These are phyloP conservation scores for Montifringilla adamsi DNA, from an alignment of 2,113 vertebrate genomes.

Conservation along the genomic window DNA sequence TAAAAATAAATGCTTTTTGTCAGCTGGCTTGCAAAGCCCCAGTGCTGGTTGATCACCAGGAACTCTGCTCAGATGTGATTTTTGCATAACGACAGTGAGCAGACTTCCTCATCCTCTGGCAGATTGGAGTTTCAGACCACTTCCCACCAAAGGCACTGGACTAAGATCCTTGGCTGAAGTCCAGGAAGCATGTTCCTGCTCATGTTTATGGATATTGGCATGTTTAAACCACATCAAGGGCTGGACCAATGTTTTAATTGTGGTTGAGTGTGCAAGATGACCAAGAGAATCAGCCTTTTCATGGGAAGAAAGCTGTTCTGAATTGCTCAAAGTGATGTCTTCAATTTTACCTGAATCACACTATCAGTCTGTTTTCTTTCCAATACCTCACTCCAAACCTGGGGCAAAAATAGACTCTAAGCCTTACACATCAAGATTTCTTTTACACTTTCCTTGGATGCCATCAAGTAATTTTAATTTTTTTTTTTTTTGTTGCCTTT, in stretches of 20 bases:
- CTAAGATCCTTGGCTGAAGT: not conserved
- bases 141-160: not conserved
- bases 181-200: not conserved
- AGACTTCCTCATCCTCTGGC: not conserved
- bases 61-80: not conserved
- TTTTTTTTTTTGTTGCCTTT: slow-evolving; percentile 1
- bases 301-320: not conserved
- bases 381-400: not conserved
- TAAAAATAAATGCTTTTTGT: not conserved
- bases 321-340: not conserved
- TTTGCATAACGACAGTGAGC: not conserved
- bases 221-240: not conserved
- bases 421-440: not conserved
- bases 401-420: not conserved
- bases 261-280: not conserved
- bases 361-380: not conserved
- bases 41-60: not conserved
- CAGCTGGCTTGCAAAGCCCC: not conserved
- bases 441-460: not conserved
- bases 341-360: not conserved
- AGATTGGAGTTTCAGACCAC: not conserved
- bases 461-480: not conserved
- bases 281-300: not conserved
- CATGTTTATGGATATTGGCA: not conserved
- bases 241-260: not conserved